These are phyloP conservation scores for Encarsia formosa DNA, from an alignment of 2,888 invertebrate genomes.

Conservation along the genomic window DNA sequence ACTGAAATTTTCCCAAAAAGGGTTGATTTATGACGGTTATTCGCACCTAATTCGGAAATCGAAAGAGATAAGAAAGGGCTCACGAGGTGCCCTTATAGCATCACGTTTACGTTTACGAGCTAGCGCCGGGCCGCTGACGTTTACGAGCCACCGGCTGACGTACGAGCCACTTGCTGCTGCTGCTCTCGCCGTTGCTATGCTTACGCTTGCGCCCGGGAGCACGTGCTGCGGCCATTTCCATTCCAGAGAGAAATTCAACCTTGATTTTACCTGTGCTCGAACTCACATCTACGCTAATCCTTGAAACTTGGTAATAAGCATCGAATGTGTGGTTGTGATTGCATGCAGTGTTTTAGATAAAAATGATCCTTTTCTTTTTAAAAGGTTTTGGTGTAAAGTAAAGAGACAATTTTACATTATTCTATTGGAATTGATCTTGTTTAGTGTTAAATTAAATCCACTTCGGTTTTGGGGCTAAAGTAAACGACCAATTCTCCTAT, in stretches of 20 bases:
- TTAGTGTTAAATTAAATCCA: no score
- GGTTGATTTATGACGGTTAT: conserved; percentile 7
- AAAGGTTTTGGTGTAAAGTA: no score
- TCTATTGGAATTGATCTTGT: no score
- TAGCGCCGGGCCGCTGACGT: conserved; percentile 51
- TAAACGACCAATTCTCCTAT: no score
- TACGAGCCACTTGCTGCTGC: conserved; percentile 51
- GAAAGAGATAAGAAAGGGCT: background rate
- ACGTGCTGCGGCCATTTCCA: no score
- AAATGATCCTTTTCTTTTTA: no score
- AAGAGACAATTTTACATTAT: no score
- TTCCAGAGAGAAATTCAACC: conserved; percentile 36
- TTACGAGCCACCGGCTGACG: conserved; percentile 54
- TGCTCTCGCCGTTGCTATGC: conserved; percentile 37
- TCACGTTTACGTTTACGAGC: conserved; percentile 53
- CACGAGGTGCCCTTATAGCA: conserved; percentile 47
- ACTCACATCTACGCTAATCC: no score
- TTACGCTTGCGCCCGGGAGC: conserved; percentile 29
- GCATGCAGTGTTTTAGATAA: no score
- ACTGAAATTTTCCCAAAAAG: conserved; percentile 17
- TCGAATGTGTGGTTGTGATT: no score
- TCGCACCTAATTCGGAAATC: background rate
- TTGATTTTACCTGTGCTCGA: conserved; percentile 39
- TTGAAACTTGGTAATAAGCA: no score
- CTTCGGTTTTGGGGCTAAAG: no score